A percentile compares a stretch with the other conserved stretches of the same genome.
phyloP scores from a whole-genome alignment of 2,888 invertebrate genomes.

The Colostygia pectinataria region DNA sequence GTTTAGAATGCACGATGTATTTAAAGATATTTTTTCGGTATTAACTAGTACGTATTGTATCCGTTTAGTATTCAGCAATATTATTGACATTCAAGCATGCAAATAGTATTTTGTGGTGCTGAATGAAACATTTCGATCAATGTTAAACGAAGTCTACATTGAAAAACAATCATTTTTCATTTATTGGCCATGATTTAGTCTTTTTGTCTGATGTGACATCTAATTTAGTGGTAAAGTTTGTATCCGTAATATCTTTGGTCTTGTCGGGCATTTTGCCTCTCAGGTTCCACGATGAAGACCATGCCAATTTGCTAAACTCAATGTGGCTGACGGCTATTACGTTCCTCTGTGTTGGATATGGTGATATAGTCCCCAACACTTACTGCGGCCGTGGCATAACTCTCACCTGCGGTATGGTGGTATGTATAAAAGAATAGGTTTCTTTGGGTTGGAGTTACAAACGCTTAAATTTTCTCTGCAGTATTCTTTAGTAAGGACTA shows the following conservation, averaged over 20 bases:
- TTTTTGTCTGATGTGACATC: conserved; percentile 26
- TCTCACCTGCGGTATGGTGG: conserved; percentile 99
- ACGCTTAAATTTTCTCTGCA: conserved; percentile 41
- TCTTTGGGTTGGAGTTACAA: conserved; percentile 57
- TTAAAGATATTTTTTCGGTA: conserved; percentile 60
- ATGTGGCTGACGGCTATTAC: conserved; percentile 99
- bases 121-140: conserved; percentile 41
- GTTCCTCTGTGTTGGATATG: conserved; percentile 99
- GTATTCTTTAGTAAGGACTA: conserved; percentile 42
- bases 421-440: conserved; percentile 85
- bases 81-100: conserved; percentile 69
- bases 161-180: conserved; percentile 16
- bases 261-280: conserved; percentile 82
- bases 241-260: conserved; percentile 74
- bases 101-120: conserved; percentile 47
- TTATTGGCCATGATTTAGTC: conserved; percentile 17
- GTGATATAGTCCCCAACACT: conserved; percentile 99
- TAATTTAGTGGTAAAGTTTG: conserved; percentile 35
- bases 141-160: conserved; percentile 36
- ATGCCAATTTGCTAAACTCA: conserved; percentile 99
- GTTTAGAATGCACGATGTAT: conserved; percentile 81
- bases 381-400: conserved; percentile 99
- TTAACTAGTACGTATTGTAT: conserved; percentile 59
- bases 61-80: conserved; percentile 68
- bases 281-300: conserved; percentile 99